A percentile compares a stretch with the other conserved stretches of the same genome.
phyloP scores from a whole-genome alignment of 2,888 invertebrate genomes.

The Lingula anatina region DNA sequence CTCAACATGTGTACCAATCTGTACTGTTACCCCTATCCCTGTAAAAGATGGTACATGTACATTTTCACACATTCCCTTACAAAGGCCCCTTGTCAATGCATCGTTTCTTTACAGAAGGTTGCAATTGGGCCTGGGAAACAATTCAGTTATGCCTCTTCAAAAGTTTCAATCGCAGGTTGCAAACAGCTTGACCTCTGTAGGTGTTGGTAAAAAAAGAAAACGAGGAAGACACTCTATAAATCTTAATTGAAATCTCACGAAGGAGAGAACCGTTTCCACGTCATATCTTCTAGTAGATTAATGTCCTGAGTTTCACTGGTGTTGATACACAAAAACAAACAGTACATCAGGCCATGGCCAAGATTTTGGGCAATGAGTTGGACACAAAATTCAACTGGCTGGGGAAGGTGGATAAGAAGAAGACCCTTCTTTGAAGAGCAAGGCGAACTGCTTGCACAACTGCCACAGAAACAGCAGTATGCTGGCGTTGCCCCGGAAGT shows the following conservation, averaged over 20 bases:
- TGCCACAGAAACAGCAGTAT: neutral
- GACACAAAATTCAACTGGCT: too few relatives aligned
- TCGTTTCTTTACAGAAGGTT: neutral
- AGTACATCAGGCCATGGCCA: too few relatives aligned
- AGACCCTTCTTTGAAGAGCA: too few relatives aligned
- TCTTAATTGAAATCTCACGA: too few relatives aligned
- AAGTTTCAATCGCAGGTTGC: neutral
- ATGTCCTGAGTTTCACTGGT: too few relatives aligned
- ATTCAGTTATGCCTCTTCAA: neutral
- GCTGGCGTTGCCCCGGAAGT: neutral
- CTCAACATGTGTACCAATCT: neutral
- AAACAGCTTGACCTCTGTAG: neutral
- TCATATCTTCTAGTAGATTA: too few relatives aligned
- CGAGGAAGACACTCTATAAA: neutral
- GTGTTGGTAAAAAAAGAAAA: neutral
- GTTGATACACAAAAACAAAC: too few relatives aligned
- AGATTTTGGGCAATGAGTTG: too few relatives aligned
- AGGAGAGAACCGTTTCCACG: too few relatives aligned
- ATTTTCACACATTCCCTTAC: neutral
- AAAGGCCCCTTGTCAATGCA: neutral
- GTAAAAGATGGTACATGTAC: neutral
- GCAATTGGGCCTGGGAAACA: neutral
- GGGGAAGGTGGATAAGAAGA: too few relatives aligned
- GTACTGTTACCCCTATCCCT: neutral
- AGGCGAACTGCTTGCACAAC: too few relatives aligned